These are phyloP conservation scores for chimpanzee (Pan troglodytes) DNA, from an alignment of 2,113 vertebrate genomes.

Conservation along the genomic window NHGRI_mPanTro3-v2.1_pri NC_072404.2:33973501-33974000, in stretches of 20 bases:
- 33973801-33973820: neutral
- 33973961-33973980: neutral
- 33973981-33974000: slow-evolving; percentile 42
- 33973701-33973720: neutral
- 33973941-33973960: neutral
- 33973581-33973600: neutral
- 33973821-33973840: neutral
- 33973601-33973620: neutral
- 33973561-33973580: neutral
- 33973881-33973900: neutral
- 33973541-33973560: neutral
- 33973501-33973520: slow-evolving; percentile 10
- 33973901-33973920: neutral
- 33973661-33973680: neutral
- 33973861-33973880: neutral
- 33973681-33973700: neutral
- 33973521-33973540: neutral
- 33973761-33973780: neutral
- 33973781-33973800: neutral
- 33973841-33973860: neutral
- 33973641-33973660: neutral
- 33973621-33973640: neutral
- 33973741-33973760: neutral
- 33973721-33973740: neutral
- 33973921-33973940: neutral